These are phyloP conservation scores for Caenorhabditis sp. DNA, from an alignment of 2,888 invertebrate species.

Conservation along the genomic window DNA sequence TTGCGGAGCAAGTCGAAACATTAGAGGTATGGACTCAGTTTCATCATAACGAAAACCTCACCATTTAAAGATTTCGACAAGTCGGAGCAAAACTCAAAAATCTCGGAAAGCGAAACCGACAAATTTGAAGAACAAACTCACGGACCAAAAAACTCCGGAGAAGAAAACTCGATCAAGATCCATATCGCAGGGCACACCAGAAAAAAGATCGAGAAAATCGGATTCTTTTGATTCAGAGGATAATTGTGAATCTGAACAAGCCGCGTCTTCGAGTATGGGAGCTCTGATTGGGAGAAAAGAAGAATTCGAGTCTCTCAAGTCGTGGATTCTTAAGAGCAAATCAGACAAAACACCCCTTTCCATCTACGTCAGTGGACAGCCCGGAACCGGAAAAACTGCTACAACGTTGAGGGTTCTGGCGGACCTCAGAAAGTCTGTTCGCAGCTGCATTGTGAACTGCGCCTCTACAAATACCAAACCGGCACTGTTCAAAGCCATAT, in stretches of 20 bases:
- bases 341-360: conserved; percentile 88
- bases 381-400: conserved; percentile 89
- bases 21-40: not conserved
- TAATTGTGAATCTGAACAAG: not conserved
- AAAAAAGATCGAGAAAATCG: conserved; percentile 19
- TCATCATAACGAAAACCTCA: not conserved
- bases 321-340: conserved; percentile 88
- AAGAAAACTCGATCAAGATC: conserved; percentile 18
- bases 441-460: conserved; percentile 71
- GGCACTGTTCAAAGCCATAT: conserved; percentile 63
- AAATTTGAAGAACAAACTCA: conserved; percentile 23
- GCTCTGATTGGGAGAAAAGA: conserved; percentile 88
- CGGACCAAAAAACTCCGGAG: conserved; percentile 26
- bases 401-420: conserved; percentile 74
- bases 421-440: conserved; percentile 39
- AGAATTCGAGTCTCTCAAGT: conserved; percentile 88
- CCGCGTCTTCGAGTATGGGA: not conserved
- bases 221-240: conserved; percentile 2
- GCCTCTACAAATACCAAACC: conserved; percentile 66
- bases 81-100: not conserved
- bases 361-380: conserved; percentile 95
- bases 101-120: conserved; percentile 3
- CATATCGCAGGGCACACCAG: conserved; percentile 18
- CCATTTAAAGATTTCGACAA: conserved; percentile 6
- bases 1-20: conserved; percentile 20